Percentiles rank a stretch among this genome's conserved stretches.
Evolutionary conservation across 2,888 invertebrate genomes (phyloP).

Genomic region (Phalera bucephala): DNA sequence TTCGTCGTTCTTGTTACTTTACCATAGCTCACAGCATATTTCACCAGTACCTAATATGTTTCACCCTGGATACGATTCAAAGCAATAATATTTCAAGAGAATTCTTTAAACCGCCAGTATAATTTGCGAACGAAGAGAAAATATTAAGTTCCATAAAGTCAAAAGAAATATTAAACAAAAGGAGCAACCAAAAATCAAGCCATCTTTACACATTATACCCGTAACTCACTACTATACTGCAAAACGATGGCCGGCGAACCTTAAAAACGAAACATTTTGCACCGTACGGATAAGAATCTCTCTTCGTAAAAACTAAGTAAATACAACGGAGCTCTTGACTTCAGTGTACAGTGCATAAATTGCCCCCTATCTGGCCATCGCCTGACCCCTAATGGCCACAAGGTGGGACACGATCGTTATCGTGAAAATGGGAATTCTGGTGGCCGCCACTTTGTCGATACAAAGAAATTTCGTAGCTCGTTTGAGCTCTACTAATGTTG

Average conservation of each 20-base stretch:
- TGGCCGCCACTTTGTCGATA: slow-evolving; percentile 63
- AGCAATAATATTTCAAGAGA: too few species aligned
- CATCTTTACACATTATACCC: too few species aligned
- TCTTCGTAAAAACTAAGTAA: slow-evolving; percentile 65
- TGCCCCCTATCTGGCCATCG: slow-evolving; percentile 73
- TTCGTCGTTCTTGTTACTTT: too few species aligned
- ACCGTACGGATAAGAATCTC: slow-evolving; percentile 60
- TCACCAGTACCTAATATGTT: too few species aligned
- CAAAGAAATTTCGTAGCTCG: slow-evolving; percentile 66
- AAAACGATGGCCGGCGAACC: slow-evolving; percentile 20
- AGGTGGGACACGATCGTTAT: slow-evolving; percentile 78
- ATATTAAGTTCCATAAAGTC: too few species aligned
- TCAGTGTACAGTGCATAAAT: slow-evolving; percentile 77
- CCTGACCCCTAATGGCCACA: slow-evolving; percentile 74
- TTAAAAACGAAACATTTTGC: slow-evolving; percentile 54
- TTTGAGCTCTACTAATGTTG: slow-evolving; percentile 52
- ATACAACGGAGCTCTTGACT: slow-evolving; percentile 62
- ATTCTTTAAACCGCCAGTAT: too few species aligned
- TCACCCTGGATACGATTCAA: too few species aligned
- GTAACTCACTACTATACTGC: too few species aligned
- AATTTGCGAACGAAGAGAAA: too few species aligned
- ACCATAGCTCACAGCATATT: too few species aligned
- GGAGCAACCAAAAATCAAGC: too few species aligned
- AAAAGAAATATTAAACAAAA: too few species aligned
- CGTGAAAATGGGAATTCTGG: slow-evolving; percentile 68